Percentiles rank a stretch among this genome's conserved stretches.
These are phyloP conservation scores for Danaus plexippus DNA, from an alignment of 1,140 invertebrate species.

Conservation along the genomic window DNA sequence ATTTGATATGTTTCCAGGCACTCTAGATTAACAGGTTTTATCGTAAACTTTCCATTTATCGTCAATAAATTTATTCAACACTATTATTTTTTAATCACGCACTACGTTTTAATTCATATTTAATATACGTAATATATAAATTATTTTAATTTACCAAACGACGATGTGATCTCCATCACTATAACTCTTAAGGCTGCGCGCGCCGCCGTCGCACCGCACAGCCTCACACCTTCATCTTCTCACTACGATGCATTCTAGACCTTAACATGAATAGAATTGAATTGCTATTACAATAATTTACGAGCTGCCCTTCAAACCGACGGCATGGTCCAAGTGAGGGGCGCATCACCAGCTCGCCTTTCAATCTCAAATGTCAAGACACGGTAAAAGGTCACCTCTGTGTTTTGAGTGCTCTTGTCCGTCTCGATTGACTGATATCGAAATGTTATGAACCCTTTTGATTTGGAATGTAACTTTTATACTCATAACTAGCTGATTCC, in stretches of 20 bases:
- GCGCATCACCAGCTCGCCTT: slow-evolving; percentile 19
- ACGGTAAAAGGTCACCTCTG: slow-evolving; percentile 21
- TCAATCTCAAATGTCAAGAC: slow-evolving; percentile 22
- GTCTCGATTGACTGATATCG: too few relatives aligned
- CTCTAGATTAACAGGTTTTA: too few relatives aligned
- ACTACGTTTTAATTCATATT: too few relatives aligned
- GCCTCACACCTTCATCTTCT: slow-evolving; percentile 40
- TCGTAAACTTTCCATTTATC: too few relatives aligned
- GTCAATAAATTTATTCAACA: slow-evolving; percentile 8
- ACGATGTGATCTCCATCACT: slow-evolving; percentile 22
- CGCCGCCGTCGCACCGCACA: slow-evolving; percentile 40
- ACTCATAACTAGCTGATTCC: too few relatives aligned
- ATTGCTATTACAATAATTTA: slow-evolving; percentile 11
- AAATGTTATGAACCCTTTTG: too few relatives aligned
- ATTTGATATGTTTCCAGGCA: too few relatives aligned
- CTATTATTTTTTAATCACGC: neutral
- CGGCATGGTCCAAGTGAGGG: slow-evolving; percentile 29
- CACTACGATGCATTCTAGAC: slow-evolving; percentile 23
- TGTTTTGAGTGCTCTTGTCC: neutral
- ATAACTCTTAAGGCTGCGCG: slow-evolving; percentile 41
- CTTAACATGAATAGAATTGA: slow-evolving; percentile 15
- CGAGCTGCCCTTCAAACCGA: slow-evolving; percentile 18
- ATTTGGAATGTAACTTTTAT: too few relatives aligned
- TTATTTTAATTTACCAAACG: too few relatives aligned
- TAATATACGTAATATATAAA: too few relatives aligned